These are phyloP conservation scores for Argyra leucocephala DNA, from an alignment of 2,888 invertebrate genomes.

Conservation along the genomic window DNA sequence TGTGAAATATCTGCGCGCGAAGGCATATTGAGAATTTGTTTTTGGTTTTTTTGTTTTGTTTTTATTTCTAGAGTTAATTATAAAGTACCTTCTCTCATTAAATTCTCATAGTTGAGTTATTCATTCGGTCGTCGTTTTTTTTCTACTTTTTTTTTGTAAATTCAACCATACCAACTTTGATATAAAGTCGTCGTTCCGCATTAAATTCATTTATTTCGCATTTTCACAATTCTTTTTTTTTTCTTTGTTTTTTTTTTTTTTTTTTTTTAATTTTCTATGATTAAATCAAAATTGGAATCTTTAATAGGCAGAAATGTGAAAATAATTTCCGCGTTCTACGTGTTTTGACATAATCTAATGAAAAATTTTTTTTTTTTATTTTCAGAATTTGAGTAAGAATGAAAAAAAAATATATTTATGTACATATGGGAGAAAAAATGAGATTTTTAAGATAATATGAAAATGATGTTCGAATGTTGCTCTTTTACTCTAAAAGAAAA, in stretches of 20 bases:
- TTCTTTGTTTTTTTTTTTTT: too few species aligned
- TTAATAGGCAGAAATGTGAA: slow-evolving; percentile 2
- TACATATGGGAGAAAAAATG: too few species aligned
- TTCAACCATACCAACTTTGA: too few species aligned
- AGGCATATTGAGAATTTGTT: too few species aligned
- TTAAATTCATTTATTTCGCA: neutral
- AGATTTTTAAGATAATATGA: too few species aligned
- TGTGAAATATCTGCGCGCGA: too few species aligned
- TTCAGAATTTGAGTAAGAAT: too few species aligned
- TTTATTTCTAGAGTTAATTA: neutral
- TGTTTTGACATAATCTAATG: neutral
- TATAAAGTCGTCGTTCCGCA: neutral
- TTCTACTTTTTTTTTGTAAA: too few species aligned
- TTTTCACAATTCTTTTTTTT: neutral
- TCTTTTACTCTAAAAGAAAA: too few species aligned
- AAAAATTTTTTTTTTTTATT: too few species aligned
- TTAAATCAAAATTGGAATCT: slow-evolving; percentile 6
- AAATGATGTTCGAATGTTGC: too few species aligned
- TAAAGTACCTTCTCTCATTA: neutral
- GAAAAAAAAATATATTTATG: too few species aligned
- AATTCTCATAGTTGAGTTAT: neutral
- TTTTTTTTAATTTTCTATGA: neutral
- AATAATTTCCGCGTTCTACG: slow-evolving; percentile 6
- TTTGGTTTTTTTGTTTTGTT: neutral
- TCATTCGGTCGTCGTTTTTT: neutral